Conservation (phyloP, 2,888 invertebrate genomes). For the Chaetoderma sp. region DNA sequence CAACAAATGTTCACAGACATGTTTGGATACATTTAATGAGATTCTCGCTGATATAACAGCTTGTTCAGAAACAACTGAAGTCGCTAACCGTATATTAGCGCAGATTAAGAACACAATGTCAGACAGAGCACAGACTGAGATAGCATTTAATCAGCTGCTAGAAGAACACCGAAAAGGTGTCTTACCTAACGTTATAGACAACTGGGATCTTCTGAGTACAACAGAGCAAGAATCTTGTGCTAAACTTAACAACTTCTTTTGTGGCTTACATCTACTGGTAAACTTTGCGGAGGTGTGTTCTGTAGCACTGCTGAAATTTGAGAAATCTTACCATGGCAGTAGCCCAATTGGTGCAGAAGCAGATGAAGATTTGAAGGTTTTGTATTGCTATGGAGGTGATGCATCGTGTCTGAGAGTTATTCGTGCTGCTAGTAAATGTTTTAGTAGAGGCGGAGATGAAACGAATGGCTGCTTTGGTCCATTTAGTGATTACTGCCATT, state of each 20-base stretch:
- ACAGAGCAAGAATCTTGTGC: slow-evolving; percentile 25
- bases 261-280: slow-evolving; percentile 36
- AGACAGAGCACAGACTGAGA: neutral
- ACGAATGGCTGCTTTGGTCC: neutral
- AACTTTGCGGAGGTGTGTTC: slow-evolving; percentile 35
- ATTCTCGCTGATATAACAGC: neutral
- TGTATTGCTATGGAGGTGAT: slow-evolving; percentile 5
- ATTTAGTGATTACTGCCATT: neutral
- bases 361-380: slow-evolving; percentile 25
- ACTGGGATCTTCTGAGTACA: slow-evolving; percentile 25
- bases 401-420: neutral
- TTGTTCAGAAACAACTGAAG: neutral
- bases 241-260: slow-evolving; percentile 37
- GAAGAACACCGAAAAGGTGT: slow-evolving; percentile 26
- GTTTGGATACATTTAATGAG: neutral
- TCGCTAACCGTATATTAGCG: neutral
- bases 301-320: slow-evolving; percentile 15
- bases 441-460: slow-evolving; percentile 13
- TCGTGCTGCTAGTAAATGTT: slow-evolving; percentile 8
- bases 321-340: slow-evolving; percentile 22
- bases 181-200: slow-evolving; percentile 25
- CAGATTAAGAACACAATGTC: neutral
- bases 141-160: slow-evolving; percentile 29
- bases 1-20: neutral
- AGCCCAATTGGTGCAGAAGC: too few species aligned